Evolutionary conservation across 2,888 invertebrate species (phyloP).

Genomic region (Mystacides longicornis): DNA sequence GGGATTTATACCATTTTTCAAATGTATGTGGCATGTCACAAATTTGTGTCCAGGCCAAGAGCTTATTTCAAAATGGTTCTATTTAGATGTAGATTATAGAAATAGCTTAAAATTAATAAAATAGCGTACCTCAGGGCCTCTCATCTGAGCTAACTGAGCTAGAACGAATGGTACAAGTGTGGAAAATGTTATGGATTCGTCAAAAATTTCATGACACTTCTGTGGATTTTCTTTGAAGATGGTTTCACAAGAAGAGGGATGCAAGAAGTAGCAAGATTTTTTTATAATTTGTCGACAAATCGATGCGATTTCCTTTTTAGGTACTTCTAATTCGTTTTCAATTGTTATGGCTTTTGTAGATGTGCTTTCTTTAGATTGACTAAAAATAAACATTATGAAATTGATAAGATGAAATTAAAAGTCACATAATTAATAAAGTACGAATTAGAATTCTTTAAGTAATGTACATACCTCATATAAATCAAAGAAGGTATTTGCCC

Average conservation of each 20-base stretch:
- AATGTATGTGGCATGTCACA: too few species aligned
- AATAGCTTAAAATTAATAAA: slow-evolving; percentile 13
- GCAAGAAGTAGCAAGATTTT: not conserved
- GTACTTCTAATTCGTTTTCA: slow-evolving; percentile 4
- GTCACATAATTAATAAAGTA: too few species aligned
- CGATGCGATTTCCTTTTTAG: not conserved
- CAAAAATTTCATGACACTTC: slow-evolving; percentile 11
- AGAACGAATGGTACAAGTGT: slow-evolving; percentile 77
- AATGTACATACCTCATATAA: slow-evolving; percentile 63
- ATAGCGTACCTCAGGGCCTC: slow-evolving; percentile 68
- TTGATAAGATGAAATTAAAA: too few species aligned
- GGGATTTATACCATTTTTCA: too few species aligned
- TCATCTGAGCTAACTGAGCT: slow-evolving; percentile 74
- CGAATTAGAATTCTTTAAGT: too few species aligned
- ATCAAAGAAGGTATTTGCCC: slow-evolving; percentile 93
- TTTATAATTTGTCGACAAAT: slow-evolving; percentile 3
- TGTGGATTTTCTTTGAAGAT: not conserved
- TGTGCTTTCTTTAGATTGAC: slow-evolving; percentile 2
- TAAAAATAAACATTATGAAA: not conserved
- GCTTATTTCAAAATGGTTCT: too few species aligned
- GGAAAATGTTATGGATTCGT: slow-evolving; percentile 54
- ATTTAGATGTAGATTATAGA: too few species aligned
- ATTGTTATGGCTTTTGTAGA: not conserved
- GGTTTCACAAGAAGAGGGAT: not conserved
- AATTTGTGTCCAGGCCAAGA: too few species aligned